These are phyloP conservation scores for Vollenhovia emeryi DNA, from an alignment of 1,140 invertebrate genomes.

Conservation along the genomic window DNA sequence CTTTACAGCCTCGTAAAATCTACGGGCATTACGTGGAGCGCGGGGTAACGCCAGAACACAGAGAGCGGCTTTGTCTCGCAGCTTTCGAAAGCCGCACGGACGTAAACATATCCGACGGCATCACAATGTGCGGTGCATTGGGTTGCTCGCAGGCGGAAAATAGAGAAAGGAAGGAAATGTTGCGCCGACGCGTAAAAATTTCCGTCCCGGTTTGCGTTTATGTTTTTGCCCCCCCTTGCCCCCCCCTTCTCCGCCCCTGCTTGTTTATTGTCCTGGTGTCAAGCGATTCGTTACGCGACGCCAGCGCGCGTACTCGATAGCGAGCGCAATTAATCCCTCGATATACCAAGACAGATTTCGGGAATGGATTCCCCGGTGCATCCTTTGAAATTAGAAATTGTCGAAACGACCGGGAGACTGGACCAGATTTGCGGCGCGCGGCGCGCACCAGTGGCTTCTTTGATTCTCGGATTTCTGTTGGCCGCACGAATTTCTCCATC, in stretches of 20 bases:
- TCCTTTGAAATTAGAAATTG: neutral
- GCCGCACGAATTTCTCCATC: slow-evolving; percentile 26
- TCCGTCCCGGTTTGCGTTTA: slow-evolving; percentile 26
- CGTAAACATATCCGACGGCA: slow-evolving; percentile 50
- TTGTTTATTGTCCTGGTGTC: slow-evolving; percentile 45
- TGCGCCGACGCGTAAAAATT: slow-evolving; percentile 33
- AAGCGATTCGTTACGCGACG: neutral
- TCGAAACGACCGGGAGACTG: neutral
- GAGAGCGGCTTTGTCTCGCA: slow-evolving; percentile 52
- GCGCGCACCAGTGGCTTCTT: neutral
- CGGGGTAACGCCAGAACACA: slow-evolving; percentile 49
- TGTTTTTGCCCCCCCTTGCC: slow-evolving; percentile 22
- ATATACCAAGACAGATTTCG: neutral
- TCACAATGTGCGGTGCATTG: slow-evolving; percentile 53
- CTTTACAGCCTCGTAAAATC: slow-evolving; percentile 56
- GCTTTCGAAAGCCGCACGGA: slow-evolving; percentile 41
- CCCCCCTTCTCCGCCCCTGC: too few relatives aligned
- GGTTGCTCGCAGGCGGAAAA: slow-evolving; percentile 40
- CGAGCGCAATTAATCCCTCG: neutral
- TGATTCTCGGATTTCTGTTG: neutral
- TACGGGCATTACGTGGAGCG: slow-evolving; percentile 24
- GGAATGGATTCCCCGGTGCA: neutral
- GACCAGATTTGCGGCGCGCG: neutral
- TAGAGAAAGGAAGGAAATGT: slow-evolving; percentile 41
- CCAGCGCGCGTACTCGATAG: neutral